Base-by-base conservation (phyloP, 2,113 vertebrate species). In the Progne subis region DNA sequence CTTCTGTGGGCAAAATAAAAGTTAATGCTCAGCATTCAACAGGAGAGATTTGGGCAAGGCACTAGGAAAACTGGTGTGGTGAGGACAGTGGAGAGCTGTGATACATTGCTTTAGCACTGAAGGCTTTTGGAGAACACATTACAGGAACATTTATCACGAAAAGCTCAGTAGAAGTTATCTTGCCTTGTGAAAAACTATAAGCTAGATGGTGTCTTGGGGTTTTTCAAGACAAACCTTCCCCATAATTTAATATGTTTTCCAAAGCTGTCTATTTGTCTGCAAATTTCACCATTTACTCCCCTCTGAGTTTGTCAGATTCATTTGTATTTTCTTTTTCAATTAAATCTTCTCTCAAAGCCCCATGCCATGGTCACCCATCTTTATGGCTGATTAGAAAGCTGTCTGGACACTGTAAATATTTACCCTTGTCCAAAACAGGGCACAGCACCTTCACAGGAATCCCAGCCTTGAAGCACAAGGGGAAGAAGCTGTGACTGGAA, bases 401-500 rank as follows among this genome's bases (percentile, higher is more conserved):
- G 57, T 61, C 67, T 86, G 91, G 50, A n/a, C 56, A 44, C n/a
- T 37, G 41, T 84, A 94, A 94, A 94, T 91, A 94, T 65, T 82
- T 94, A 61, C 43, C 63, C 39, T 96, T 82, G 39, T 50, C 61
- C n/a, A 47, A 32, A 28, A 39, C 56, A 6, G 26, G 91, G 63
- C 34, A 53, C 90, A 83, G 75, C 64, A 86, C 31, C n/a, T 56
- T 23, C 86, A 4, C 12, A 56, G 72, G 86, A 76, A 71, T 79
- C 49, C 60, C 80, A 75, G 60, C 23, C 63, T 18, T 15, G 28
- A 8, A 71, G 86, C 60, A 68, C 26, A 50, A 69, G 69, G 47
- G 32, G 46, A 64, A 26, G 72, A 53, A 82, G 43, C 12, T 93
- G 83, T 90, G 94, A 81, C 91, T 56, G 82, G 86, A 94, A 96